Evolutionary conservation across 2,888 invertebrate species (phyloP), one percentile per base, ranked within the genome.

Genomic region (Aphodius granarius): DNA sequence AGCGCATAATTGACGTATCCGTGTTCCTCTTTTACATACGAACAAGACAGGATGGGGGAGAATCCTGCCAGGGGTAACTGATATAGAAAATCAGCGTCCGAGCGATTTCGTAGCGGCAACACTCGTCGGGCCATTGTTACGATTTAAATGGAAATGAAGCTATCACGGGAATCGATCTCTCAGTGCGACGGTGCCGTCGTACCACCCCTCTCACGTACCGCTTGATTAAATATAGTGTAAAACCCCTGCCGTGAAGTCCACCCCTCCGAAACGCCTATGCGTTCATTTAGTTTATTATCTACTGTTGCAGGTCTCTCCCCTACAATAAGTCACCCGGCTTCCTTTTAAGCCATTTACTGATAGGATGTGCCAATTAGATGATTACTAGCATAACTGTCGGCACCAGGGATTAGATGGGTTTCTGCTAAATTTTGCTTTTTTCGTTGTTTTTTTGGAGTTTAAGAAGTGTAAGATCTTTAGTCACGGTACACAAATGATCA

Each of bases 331-430:
- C 65, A 65, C 77, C n/a, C 75, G 78, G 76, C 79, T 76, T 76
- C 78, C 75, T 82, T 84, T 84, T 85, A 84, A 85, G 84, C 84
- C 84, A 82, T 83, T 83, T 78, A 79, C 79, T 80, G 78, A 83
- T 81, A 83, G 85, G 86, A 86, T 86, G 84, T 84, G 83, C 83
- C 85, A 85, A 86, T 86, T 86, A 86, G 68, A 68, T 68, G 20
- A 68, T 68, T 68, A 22, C n/a, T 22, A n/a, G 13, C 20, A 21
- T 68, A 68, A 68, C 22, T 20, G 68, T 20, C n/a, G 68, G 22
- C 22, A 17, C 18, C 19, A 66, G 66, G 66, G 17, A 43, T 43
- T 43, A 43, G 2, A 9, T 43, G 43, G n/a, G n/a, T n/a, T n/a
- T n/a, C n/a, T n/a, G n/a, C n/a, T n/a, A n/a, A n/a, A n/a, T n/a